These are phyloP conservation scores for Litocranius walleri DNA, from an alignment of 2,113 vertebrate genomes.

Conservation along the genomic window DNA sequence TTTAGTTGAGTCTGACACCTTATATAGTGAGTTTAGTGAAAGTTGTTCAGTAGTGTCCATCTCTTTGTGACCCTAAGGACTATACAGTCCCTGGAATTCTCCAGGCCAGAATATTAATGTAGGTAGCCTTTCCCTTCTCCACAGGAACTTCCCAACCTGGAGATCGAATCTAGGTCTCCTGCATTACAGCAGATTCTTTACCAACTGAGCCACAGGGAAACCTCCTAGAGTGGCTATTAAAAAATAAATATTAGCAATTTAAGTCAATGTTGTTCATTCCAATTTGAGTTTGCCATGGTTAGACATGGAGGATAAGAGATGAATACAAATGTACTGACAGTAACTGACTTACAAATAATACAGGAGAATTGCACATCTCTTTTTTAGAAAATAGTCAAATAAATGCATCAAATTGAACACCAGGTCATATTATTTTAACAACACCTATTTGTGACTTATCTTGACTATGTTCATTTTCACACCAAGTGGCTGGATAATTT, in stretches of 20 bases:
- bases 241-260: neutral
- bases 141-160: neutral
- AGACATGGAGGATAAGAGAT: neutral
- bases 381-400: slow-evolving; percentile 18
- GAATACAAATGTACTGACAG: neutral
- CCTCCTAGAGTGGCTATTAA: neutral
- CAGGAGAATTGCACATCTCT: neutral
- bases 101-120: neutral
- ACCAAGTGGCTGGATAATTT: neutral
- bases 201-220: neutral
- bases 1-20: neutral
- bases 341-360: neutral
- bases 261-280: neutral
- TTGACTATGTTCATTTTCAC: neutral
- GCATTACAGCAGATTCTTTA: neutral
- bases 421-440: slow-evolving; percentile 3
- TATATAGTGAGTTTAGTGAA: neutral
- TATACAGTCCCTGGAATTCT: neutral
- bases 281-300: neutral
- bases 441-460: neutral
- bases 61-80: neutral
- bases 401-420: neutral
- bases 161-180: neutral
- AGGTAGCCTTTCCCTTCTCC: neutral
- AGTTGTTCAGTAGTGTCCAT: neutral